Evolutionary conservation across 2,113 vertebrate species (phyloP).

Genomic region (Corydoras sp.): DNA sequence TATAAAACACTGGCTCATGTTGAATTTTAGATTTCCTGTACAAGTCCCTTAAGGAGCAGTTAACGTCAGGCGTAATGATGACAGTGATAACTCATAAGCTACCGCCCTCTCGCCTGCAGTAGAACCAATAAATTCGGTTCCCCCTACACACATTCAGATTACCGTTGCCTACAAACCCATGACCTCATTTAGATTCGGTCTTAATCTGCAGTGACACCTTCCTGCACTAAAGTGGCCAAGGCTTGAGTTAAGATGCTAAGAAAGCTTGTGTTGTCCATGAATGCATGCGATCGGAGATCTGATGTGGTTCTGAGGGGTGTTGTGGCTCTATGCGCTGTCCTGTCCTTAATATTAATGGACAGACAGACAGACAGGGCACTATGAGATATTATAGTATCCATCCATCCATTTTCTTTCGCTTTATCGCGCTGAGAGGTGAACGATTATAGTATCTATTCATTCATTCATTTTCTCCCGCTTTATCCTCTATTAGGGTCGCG

Average conservation of each 20-base stretch:
- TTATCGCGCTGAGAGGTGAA: too few relatives aligned
- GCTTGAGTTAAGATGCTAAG: too few relatives aligned
- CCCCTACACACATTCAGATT: not conserved
- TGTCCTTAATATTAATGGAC: slow-evolving; percentile 5
- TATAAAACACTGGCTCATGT: slow-evolving; percentile 25
- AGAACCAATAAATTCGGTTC: not conserved
- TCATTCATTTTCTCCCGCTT: too few relatives aligned
- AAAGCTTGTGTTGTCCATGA: not conserved
- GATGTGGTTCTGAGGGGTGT: not conserved
- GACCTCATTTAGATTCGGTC: not conserved
- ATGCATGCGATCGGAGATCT: not conserved
- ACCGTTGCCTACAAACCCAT: not conserved
- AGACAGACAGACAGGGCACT: slow-evolving; percentile 7
- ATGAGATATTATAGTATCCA: slow-evolving; percentile 16
- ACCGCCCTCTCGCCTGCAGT: not conserved
- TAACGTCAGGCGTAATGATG: slow-evolving; percentile 16
- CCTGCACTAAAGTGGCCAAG: not conserved
- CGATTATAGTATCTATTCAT: slow-evolving; percentile 8
- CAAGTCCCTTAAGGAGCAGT: slow-evolving; percentile 20
- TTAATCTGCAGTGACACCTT: not conserved
- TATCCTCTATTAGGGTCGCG: too few relatives aligned
- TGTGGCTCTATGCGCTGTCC: not conserved
- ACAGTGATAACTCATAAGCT: slow-evolving; percentile 12
- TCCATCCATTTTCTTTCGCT: too few relatives aligned
- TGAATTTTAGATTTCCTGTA: slow-evolving; percentile 38